A percentile compares a stretch with the other conserved stretches of the same genome.
Conservation (phyloP, 2,888 invertebrate genomes). For the Tineola bisselliella region DNA sequence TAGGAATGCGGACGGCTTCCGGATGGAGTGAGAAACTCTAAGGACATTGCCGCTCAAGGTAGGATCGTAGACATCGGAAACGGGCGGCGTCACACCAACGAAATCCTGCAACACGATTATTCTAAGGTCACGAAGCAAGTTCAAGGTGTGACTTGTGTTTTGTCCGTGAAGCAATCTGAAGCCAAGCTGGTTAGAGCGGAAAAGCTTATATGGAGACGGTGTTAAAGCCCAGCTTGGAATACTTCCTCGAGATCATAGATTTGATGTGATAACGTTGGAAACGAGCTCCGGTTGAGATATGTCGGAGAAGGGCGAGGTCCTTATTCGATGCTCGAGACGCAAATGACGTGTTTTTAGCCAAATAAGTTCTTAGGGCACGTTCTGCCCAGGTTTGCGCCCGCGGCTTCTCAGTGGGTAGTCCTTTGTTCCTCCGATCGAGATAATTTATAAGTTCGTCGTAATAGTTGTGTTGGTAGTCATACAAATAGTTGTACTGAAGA, state of each 20-base stretch:
- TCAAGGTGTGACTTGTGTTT: slow-evolving; percentile 23
- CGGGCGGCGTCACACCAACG: slow-evolving; percentile 43
- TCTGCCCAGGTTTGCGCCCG: slow-evolving; percentile 88
- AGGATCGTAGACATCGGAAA: not conserved
- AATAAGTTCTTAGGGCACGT: slow-evolving; percentile 78
- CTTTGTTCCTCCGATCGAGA: slow-evolving; percentile 79
- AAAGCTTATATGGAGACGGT: slow-evolving; percentile 59
- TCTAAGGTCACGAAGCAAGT: slow-evolving; percentile 50
- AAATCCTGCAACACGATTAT: slow-evolving; percentile 59
- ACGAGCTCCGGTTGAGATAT: slow-evolving; percentile 72
- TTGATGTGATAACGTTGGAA: slow-evolving; percentile 80
- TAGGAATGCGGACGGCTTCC: slow-evolving; percentile 59
- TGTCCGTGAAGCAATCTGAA: slow-evolving; percentile 44
- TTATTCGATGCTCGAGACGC: slow-evolving; percentile 70
- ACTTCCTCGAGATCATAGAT: slow-evolving; percentile 79
- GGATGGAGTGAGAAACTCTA: slow-evolving; percentile 22
- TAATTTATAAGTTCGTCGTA: slow-evolving; percentile 87
- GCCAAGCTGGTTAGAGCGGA: slow-evolving; percentile 53
- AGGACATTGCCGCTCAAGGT: not conserved
- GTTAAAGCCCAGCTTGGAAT: slow-evolving; percentile 67
- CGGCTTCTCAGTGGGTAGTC: slow-evolving; percentile 75
- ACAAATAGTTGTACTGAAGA: slow-evolving; percentile 83
- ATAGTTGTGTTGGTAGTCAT: slow-evolving; percentile 86
- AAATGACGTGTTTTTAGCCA: slow-evolving; percentile 73
- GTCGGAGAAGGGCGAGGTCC: slow-evolving; percentile 68